Conservation (phyloP, 1,140 invertebrate species). For the Listronotus oregonensis region DNA sequence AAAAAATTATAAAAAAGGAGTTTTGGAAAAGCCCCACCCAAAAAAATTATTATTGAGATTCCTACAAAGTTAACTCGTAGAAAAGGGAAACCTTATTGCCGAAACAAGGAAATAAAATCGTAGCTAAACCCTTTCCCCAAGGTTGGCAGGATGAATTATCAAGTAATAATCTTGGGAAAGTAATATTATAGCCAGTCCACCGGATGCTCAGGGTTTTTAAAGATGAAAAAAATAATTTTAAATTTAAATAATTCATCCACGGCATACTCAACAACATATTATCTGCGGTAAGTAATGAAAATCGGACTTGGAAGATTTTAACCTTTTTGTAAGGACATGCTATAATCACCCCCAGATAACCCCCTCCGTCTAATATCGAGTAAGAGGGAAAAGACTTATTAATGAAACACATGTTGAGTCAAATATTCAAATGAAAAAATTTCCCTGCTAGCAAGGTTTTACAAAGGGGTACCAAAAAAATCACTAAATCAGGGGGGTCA, state of each 20-base stretch:
- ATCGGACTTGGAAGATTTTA: background rate
- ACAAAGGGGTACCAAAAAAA: background rate
- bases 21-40: constrained; percentile 8
- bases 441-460: background rate
- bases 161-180: background rate
- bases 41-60: constrained; percentile 16
- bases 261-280: constrained; percentile 1
- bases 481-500: background rate
- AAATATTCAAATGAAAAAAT: constrained; percentile 5
- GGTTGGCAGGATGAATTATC: constrained; percentile 11
- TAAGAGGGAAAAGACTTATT: background rate
- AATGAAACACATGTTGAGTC: background rate
- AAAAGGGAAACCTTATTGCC: constrained; percentile 10
- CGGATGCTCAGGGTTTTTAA: background rate
- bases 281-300: background rate
- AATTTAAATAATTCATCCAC: no score
- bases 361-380: background rate
- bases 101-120: constrained; percentile 11
- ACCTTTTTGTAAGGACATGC: background rate
- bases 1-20: constrained; percentile 13
- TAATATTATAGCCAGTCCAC: background rate
- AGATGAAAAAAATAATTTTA: background rate
- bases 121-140: constrained; percentile 15
- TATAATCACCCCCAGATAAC: background rate
- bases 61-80: background rate